Evolutionary conservation across 2,797 vertebrate genomes (phyloP), one percentile per base, ranked within the genome.

Genomic region (Clamator glandarius): DNA sequence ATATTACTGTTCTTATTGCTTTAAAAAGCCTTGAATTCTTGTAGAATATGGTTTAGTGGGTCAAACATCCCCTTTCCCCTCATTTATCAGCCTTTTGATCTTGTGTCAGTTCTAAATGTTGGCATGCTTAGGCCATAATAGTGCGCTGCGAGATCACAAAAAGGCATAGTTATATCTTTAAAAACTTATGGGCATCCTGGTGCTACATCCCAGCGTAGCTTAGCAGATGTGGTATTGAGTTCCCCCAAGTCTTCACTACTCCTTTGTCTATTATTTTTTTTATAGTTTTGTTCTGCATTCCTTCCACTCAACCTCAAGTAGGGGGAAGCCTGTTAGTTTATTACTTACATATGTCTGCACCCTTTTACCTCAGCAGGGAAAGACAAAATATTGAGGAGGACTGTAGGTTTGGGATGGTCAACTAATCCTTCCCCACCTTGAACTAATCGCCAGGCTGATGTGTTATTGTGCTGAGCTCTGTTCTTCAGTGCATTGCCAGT

Each of bases 231-330:
- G 98, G 97, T 97, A 98, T 98, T 98, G 97, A 98, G 97, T 98
- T 98, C 97, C 97, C 96, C 80, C 94, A 66, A 95, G 97, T 97
- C 97, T 95, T 97, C 97, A 96, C 97, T 98, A 94, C 97, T 97
- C 98, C 97, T 98, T 98, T 98, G 98, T 98, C 98, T 98, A 98
- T 98, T 99, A 98, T 99, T 99, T 99, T 99, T 96, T 99, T 99
- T 99, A 99, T 99, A 99, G 99, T 99, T 99, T 98, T 98, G 99
- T 99, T 99, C 99, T 99, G 99, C 99, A 99, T 99, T 99, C 99
- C 98, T 99, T 98, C 97, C 97, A 97, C 98, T 98, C 98, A 98
- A 95, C 97, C 98, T 98, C 98, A 97, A 98, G 98, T 98, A 98
- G 98, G 98, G 98, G 98, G 98, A 98, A 98, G 98, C 98, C 98